Percentiles rank a stretch among this genome's conserved stretches.
Evolutionary conservation across 1,140 invertebrate species (phyloP).

Genomic region (Ganaspis sp.): DNA sequence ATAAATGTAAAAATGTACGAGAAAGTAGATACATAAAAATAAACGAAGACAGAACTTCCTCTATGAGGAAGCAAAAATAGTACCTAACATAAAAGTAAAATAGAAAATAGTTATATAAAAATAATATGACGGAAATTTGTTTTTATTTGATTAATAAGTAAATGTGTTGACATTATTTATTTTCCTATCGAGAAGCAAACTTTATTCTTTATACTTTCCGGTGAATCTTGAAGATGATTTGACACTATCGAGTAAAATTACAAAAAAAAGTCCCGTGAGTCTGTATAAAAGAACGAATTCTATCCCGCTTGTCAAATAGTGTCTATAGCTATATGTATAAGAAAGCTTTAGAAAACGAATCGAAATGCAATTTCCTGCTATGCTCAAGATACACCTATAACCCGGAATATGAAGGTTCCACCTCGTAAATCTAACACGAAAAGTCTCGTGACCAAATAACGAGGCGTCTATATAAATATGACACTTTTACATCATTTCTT

Average conservation of each 20-base stretch:
- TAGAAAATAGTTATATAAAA: no score
- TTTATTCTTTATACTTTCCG: slow-evolving; percentile 55
- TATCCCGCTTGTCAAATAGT: slow-evolving; percentile 44
- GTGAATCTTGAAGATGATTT: slow-evolving; percentile 53
- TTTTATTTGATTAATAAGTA: no score
- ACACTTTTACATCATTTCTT: not conserved
- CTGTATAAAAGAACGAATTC: slow-evolving; percentile 37
- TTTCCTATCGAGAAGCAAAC: slow-evolving; percentile 47
- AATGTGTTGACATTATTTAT: no score
- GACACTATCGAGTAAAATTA: slow-evolving; percentile 53
- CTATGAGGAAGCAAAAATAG: no score
- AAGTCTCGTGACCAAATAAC: slow-evolving; percentile 39
- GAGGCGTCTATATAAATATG: not conserved
- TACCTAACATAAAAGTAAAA: no score
- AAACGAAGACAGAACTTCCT: no score
- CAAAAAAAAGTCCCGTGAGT: slow-evolving; percentile 45
- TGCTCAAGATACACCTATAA: slow-evolving; percentile 54
- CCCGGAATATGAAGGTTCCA: slow-evolving; percentile 47
- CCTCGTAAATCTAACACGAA: slow-evolving; percentile 60
- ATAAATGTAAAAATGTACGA: no score
- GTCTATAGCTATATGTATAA: not conserved
- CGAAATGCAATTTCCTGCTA: slow-evolving; percentile 70
- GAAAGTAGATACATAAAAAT: no score
- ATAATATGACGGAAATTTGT: no score
- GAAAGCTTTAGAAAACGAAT: slow-evolving; percentile 64